A percentile compares a stretch with the other conserved stretches of the same genome.
phyloP scores from a whole-genome alignment of 2,797 vertebrate genomes.

The Typhlichthys subterraneus region DNA sequence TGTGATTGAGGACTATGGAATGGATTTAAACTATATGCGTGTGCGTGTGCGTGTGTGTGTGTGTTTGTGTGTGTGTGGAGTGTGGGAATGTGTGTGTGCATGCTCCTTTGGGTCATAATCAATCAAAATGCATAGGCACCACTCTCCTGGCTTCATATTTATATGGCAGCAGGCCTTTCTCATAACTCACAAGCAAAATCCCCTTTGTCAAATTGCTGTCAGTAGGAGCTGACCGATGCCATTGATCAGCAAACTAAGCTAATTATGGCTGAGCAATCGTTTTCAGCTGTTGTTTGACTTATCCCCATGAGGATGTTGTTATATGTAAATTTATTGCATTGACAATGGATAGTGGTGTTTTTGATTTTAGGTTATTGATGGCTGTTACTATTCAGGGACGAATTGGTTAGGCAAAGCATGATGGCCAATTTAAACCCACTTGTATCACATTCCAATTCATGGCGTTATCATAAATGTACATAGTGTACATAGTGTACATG shows the following conservation, averaged over 20 bases:
- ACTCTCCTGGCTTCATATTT: neutral
- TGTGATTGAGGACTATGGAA: constrained; percentile 2
- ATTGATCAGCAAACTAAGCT: neutral
- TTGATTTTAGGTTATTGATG: no score
- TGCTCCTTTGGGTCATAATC: constrained; percentile 2
- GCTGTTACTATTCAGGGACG: no score
- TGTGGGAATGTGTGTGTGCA: neutral
- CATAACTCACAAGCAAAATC: constrained; percentile 1
- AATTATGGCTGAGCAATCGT: neutral
- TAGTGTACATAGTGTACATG: no score
- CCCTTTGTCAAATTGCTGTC: neutral
- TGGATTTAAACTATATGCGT: constrained; percentile 3
- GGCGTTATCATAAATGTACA: no score
- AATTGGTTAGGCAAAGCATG: no score
- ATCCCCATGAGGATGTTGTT: no score
- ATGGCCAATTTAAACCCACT: no score
- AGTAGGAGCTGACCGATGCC: neutral
- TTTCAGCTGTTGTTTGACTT: neutral
- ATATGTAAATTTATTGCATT: no score
- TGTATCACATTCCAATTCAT: no score
- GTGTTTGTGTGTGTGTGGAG: neutral
- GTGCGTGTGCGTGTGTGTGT: constrained; percentile 8
- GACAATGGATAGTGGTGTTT: no score
- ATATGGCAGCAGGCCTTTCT: neutral
- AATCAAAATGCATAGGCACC: constrained; percentile 2